A percentile compares a stretch with the other conserved stretches of the same genome.
Conservation (phyloP, 2,888 invertebrate genomes). For the Thymelicus acteon region DNA sequence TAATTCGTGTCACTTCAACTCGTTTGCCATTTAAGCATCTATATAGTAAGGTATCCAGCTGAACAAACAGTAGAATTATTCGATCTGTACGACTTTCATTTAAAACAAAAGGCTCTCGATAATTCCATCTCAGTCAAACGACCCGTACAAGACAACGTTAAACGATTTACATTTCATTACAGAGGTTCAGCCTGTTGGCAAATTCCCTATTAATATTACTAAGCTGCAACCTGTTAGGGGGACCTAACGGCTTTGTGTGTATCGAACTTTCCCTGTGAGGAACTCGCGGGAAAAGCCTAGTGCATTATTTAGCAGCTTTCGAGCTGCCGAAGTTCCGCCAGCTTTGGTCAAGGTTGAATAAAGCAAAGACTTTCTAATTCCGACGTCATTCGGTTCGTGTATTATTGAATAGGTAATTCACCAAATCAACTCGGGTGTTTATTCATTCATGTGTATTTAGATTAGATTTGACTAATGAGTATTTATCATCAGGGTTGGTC, state of each 20-base stretch:
- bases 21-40: no score
- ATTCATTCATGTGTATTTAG: neutral
- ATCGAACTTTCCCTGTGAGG: neutral
- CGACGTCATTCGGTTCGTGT: neutral
- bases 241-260: neutral
- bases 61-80: no score
- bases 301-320: slow-evolving; percentile 6
- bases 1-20: no score
- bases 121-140: neutral
- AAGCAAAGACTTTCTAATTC: neutral
- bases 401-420: neutral
- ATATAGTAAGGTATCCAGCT: no score
- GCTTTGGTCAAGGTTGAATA: neutral
- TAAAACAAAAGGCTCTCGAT: neutral
- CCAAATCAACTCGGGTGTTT: neutral
- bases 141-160: neutral
- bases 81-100: neutral
- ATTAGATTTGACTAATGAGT: no score
- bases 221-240: neutral
- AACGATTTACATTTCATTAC: slow-evolving; percentile 10
- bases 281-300: neutral
- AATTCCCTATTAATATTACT: neutral
- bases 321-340: neutral
- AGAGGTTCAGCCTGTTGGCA: slow-evolving; percentile 1
- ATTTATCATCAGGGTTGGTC: no score